Conservation (phyloP, 1,140 invertebrate genomes). For the Apis mellifera region DNA sequence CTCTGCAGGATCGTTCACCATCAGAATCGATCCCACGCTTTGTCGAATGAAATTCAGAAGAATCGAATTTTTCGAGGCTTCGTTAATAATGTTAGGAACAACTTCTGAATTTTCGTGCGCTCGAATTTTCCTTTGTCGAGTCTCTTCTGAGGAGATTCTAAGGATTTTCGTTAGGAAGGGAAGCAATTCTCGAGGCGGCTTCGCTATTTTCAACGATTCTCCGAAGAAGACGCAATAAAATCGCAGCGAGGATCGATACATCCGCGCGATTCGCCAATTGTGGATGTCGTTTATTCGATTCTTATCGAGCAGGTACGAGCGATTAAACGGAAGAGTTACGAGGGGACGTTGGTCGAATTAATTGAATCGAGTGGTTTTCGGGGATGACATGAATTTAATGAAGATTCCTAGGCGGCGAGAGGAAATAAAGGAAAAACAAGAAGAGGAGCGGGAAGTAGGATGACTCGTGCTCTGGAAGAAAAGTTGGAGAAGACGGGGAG, state of each 20-base stretch:
- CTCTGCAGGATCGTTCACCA: no score
- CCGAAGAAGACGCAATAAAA: neutral
- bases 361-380: slow-evolving; percentile 7
- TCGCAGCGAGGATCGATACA: neutral
- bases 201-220: neutral
- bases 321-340: slow-evolving; percentile 17
- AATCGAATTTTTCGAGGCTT: neutral
- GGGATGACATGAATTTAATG: slow-evolving; percentile 20
- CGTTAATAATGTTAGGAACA: neutral
- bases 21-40: neutral
- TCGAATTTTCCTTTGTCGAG: no score
- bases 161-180: neutral
- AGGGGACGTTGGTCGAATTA: slow-evolving; percentile 7
- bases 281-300: neutral
- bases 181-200: neutral
- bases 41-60: neutral
- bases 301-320: neutral
- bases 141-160: no score
- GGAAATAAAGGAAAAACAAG: neutral
- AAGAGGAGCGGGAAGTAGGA: no score
- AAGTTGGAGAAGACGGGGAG: no score
- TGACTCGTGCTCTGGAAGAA: no score
- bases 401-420: neutral
- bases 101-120: no score
- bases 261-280: neutral